phyloP scores from a whole-genome alignment of 2,797 vertebrate species.

The Ceyx erithaca region DNA sequence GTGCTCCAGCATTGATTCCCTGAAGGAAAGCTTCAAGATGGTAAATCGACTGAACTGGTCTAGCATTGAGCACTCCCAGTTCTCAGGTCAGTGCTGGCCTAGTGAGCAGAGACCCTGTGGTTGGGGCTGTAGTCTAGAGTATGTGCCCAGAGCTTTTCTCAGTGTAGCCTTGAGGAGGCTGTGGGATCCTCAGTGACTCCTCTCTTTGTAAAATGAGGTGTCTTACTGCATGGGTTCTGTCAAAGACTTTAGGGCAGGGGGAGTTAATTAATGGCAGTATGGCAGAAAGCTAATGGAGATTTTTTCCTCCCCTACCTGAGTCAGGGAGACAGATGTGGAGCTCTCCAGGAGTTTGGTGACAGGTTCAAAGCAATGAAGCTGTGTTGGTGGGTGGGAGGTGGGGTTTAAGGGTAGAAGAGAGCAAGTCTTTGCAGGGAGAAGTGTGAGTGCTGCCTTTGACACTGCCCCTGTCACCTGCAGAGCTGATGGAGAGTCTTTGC shows the following conservation, averaged over 20 bases:
- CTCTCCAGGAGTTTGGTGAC: background rate
- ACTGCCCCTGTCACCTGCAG: conserved; percentile 65
- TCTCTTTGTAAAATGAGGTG: background rate
- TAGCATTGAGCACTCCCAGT: conserved; percentile 93
- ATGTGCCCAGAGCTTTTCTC: background rate
- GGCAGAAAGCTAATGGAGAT: background rate
- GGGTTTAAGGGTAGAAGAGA: background rate
- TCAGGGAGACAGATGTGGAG: background rate
- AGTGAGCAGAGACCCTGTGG: background rate
- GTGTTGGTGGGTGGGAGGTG: background rate
- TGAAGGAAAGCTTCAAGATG: conserved; percentile 97
- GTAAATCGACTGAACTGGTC: conserved; percentile 96
- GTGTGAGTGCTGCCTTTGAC: background rate
- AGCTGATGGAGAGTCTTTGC: conserved; percentile 96
- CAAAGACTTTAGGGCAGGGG: background rate
- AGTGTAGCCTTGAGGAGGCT: accelerated
- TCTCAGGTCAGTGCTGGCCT: conserved; percentile 87
- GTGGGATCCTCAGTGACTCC: background rate
- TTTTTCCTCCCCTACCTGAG: background rate
- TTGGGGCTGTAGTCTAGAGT: background rate
- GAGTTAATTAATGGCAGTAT: background rate
- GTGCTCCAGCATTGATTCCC: conserved; percentile 92
- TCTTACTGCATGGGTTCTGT: background rate
- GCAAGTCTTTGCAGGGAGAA: background rate
- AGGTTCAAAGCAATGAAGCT: background rate